Conservation (phyloP, 2,797 vertebrate species). For the Eptatretus atami region DNA sequence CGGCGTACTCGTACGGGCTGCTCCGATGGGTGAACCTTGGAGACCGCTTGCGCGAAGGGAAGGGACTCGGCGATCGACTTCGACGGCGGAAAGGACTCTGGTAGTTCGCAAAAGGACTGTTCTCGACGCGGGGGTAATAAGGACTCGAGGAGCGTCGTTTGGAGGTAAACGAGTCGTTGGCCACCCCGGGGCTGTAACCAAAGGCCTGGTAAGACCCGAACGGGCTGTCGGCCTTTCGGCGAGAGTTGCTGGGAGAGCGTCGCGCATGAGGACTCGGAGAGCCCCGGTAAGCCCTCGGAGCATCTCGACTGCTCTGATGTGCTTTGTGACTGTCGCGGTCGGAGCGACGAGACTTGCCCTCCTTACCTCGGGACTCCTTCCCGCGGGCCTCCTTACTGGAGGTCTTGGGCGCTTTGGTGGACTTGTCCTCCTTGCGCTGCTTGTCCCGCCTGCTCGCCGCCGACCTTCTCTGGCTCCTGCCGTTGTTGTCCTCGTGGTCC, state of each 20-base stretch:
- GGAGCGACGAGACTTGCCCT: not conserved
- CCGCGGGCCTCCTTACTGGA: not conserved
- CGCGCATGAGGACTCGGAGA: not conserved
- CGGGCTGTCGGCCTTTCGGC: not conserved
- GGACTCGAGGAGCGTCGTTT: constrained; percentile 3
- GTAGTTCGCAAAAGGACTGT: not conserved
- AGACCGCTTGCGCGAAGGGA: not conserved
- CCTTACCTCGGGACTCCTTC: not conserved
- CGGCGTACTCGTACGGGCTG: constrained; percentile 1
- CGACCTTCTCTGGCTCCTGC: not conserved
- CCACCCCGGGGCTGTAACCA: not conserved
- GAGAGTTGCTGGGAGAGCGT: not conserved
- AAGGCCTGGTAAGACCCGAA: not conserved
- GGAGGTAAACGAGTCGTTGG: not conserved
- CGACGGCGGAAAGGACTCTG: not conserved
- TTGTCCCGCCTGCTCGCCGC: not conserved
- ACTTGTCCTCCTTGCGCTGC: not conserved
- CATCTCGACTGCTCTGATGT: not conserved
- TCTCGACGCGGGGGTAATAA: not conserved
- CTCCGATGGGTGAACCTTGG: constrained; percentile 1
- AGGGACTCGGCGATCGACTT: not conserved
- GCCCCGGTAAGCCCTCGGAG: not conserved
- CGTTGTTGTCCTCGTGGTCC: constrained; percentile 5
- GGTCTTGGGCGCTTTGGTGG: not conserved
- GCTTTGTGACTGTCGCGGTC: not conserved